Evolutionary conservation across 2,113 vertebrate genomes (phyloP).

Genomic region (Atrichornis clamosus): DNA sequence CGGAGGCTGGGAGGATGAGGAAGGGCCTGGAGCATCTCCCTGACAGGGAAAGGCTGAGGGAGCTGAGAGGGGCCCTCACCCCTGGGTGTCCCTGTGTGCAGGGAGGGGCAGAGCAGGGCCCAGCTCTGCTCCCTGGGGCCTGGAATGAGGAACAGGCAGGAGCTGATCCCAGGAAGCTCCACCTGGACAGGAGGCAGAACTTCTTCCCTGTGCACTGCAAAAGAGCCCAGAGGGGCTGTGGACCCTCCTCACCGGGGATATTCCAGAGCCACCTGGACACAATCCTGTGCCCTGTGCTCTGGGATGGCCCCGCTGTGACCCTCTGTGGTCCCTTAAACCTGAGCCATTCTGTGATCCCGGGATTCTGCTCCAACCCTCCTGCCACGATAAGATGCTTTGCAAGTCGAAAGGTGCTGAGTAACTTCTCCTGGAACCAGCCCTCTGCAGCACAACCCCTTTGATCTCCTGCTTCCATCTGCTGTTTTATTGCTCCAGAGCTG

Average conservation of each 20-base stretch:
- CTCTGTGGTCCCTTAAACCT: not conserved
- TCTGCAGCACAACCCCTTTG: not conserved
- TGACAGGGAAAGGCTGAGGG: not conserved
- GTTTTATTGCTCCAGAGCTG: not conserved
- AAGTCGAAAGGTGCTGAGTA: not conserved
- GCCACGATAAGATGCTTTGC: not conserved
- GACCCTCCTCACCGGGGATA: not conserved
- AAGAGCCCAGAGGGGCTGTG: not conserved
- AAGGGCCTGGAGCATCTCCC: not conserved
- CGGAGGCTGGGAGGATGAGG: not conserved
- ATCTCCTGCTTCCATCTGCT: not conserved
- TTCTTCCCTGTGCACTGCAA: fast-evolving
- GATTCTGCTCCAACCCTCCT: not conserved
- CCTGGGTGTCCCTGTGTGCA: not conserved
- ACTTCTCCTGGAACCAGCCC: not conserved
- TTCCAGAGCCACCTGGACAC: not conserved
- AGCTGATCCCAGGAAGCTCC: not conserved
- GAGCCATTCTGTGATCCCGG: not conserved
- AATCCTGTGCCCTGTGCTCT: not conserved
- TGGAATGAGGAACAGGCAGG: not conserved
- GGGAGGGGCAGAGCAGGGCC: not conserved
- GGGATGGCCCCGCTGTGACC: not conserved
- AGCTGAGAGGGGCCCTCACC: not conserved
- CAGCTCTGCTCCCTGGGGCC: not conserved
- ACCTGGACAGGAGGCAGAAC: not conserved